These are phyloP conservation scores for Aspidiotus rigidus DNA, from an alignment of 2,888 invertebrate genomes.

Conservation along the genomic window DNA sequence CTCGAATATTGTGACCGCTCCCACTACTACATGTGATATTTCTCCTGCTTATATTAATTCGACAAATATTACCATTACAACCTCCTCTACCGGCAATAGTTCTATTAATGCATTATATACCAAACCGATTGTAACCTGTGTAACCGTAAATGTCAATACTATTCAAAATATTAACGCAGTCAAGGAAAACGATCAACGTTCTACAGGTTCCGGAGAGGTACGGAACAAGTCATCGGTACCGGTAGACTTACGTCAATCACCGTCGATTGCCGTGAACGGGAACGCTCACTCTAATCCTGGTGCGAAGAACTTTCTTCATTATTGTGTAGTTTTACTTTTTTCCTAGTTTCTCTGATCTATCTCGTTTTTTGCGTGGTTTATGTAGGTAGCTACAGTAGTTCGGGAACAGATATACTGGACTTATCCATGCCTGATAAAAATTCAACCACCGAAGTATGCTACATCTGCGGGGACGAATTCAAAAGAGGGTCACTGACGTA, in stretches of 20 bases:
- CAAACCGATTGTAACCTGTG: too few relatives aligned
- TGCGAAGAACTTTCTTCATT: background rate
- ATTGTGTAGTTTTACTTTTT: background rate
- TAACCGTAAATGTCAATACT: too few relatives aligned
- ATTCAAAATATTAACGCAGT: too few relatives aligned
- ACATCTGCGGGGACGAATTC: conserved; percentile 82
- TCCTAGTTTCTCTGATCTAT: background rate
- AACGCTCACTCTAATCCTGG: conserved; percentile 37
- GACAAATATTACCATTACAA: background rate
- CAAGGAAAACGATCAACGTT: background rate
- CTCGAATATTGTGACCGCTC: background rate
- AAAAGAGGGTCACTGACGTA: conserved; percentile 70
- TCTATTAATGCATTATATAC: too few relatives aligned
- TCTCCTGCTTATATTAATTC: background rate
- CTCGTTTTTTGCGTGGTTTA: background rate
- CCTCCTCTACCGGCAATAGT: background rate
- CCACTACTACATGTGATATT: background rate
- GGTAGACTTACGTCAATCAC: conserved; percentile 45
- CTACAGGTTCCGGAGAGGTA: conserved; percentile 1
- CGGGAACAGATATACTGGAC: conserved; percentile 77
- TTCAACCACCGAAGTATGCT: conserved; percentile 79
- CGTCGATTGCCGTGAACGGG: conserved; percentile 39
- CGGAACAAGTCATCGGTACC: conserved; percentile 38
- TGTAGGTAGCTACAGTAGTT: conserved; percentile 46
- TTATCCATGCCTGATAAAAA: conserved; percentile 88